phyloP scores from a whole-genome alignment of 2,113 vertebrate genomes.

The Amia ocellicauda region DNA sequence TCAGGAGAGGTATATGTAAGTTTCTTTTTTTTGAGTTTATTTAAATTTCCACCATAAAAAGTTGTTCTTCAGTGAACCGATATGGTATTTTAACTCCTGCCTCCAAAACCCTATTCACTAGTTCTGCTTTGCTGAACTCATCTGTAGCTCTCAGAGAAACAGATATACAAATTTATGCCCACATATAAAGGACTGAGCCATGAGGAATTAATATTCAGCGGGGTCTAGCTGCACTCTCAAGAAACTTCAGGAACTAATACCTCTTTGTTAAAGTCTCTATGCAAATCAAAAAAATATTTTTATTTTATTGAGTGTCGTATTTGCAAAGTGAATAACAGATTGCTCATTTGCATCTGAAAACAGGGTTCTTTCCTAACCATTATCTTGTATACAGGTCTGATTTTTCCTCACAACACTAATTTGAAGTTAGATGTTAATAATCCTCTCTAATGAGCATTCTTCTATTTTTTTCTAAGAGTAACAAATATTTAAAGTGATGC shows the following conservation, averaged over 20 bases:
- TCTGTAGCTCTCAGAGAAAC: slow-evolving; percentile 8
- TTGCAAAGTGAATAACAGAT: too few relatives aligned
- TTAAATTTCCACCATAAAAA: slow-evolving; percentile 7
- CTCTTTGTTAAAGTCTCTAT: background rate
- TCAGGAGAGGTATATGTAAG: too few relatives aligned
- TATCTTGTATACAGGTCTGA: background rate
- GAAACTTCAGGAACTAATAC: background rate
- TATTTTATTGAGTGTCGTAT: too few relatives aligned
- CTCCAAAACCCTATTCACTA: slow-evolving; percentile 19
- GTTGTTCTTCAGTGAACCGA: slow-evolving; percentile 17
- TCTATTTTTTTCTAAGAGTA: background rate
- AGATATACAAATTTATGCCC: slow-evolving; percentile 21
- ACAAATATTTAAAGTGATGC: too few relatives aligned
- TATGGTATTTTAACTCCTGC: slow-evolving; percentile 13
- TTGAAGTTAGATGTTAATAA: background rate
- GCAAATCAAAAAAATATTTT: too few relatives aligned
- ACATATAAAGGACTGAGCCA: slow-evolving; percentile 1
- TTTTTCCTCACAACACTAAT: background rate
- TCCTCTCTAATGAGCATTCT: background rate
- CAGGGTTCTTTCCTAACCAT: background rate
- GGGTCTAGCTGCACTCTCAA: background rate
- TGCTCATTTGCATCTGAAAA: too few relatives aligned
- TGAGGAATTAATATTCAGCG: background rate
- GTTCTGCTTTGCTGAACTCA: slow-evolving; percentile 30
- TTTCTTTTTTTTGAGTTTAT: background rate